These are phyloP conservation scores for Microctonus brassicae DNA, from an alignment of 2,888 invertebrate species.

Conservation along the genomic window DNA sequence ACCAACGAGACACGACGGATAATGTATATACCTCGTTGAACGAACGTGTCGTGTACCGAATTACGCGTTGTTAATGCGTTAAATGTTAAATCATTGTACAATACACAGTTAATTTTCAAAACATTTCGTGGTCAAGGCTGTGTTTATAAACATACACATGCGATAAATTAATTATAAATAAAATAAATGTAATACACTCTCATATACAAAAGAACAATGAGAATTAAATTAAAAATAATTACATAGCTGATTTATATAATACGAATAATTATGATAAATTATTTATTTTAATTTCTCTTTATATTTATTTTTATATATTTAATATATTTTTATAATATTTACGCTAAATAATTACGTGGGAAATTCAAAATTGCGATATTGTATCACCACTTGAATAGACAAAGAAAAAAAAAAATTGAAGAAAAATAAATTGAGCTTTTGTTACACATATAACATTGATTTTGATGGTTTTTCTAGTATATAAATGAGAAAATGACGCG, in stretches of 20 bases:
- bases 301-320: too few relatives aligned
- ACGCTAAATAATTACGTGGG: too few relatives aligned
- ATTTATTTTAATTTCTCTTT: too few relatives aligned
- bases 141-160: neutral
- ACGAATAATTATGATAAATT: too few relatives aligned
- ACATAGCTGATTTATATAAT: too few relatives aligned
- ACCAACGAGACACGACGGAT: constrained; percentile 59
- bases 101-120: neutral
- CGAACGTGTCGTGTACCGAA: constrained; percentile 52
- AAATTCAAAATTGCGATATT: too few relatives aligned
- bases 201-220: too few relatives aligned
- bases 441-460: too few relatives aligned
- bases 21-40: constrained; percentile 46
- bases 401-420: constrained; percentile 19
- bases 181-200: too few relatives aligned
- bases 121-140: neutral
- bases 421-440: constrained; percentile 33
- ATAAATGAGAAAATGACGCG: constrained; percentile 25
- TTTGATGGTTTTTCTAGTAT: constrained; percentile 41
- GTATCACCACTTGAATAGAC: too few relatives aligned
- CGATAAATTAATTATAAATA: too few relatives aligned
- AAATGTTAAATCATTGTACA: constrained; percentile 35
- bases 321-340: too few relatives aligned
- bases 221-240: neutral
- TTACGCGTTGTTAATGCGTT: constrained; percentile 52